Conservation (phyloP, 1,140 invertebrate species). For the Trachelipus rathkii region DNA sequence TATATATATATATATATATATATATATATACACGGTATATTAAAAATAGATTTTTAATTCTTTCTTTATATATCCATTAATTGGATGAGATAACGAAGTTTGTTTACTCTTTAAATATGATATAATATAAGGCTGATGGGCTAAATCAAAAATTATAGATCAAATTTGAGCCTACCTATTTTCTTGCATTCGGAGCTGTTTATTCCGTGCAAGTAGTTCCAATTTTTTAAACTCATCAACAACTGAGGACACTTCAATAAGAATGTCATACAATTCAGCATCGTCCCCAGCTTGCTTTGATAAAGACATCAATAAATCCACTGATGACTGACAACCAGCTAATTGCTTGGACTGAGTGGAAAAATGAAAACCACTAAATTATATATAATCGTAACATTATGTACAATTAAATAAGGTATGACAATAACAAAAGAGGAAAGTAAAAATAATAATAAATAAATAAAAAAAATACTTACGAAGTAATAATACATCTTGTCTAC, state of each 20-base stretch:
- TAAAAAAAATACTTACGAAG: slow-evolving; percentile 52
- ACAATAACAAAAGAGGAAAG: slow-evolving; percentile 25
- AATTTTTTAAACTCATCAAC: slow-evolving; percentile 62
- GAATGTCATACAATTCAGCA: slow-evolving; percentile 62
- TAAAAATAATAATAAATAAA: no score
- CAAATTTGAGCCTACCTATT: slow-evolving; percentile 56
- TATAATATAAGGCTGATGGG: no score
- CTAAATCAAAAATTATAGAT: no score
- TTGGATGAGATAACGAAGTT: no score
- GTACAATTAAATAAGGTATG: slow-evolving; percentile 54
- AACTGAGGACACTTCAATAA: slow-evolving; percentile 36
- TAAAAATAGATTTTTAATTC: no score
- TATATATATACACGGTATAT: no score
- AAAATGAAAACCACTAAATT: slow-evolving; percentile 55
- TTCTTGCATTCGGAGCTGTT: slow-evolving; percentile 68
- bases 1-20: no score
- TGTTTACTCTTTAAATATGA: no score
- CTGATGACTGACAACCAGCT: slow-evolving; percentile 64
- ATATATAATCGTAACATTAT: slow-evolving; percentile 55
- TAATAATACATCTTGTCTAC: slow-evolving; percentile 55
- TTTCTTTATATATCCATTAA: no score
- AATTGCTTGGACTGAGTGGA: slow-evolving; percentile 59
- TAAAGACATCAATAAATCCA: slow-evolving; percentile 73
- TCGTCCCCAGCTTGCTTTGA: slow-evolving; percentile 64
- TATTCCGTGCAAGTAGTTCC: slow-evolving; percentile 61